These are phyloP conservation scores for Phanerotoma sp. DNA, from an alignment of 2,888 invertebrate genomes.

Conservation along the genomic window DNA sequence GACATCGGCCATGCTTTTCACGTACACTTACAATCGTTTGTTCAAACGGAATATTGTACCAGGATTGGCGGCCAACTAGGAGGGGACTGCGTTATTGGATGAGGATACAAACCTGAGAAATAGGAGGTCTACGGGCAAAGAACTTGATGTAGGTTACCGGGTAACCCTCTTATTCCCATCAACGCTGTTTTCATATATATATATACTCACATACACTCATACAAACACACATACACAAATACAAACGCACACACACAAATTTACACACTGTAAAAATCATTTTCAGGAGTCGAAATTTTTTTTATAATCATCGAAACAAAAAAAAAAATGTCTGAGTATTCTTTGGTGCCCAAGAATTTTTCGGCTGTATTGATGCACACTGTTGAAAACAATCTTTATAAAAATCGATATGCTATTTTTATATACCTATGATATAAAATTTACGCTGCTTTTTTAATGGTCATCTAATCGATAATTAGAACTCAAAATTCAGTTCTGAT, in stretches of 20 bases:
- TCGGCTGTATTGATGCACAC: too few species aligned
- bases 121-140: constrained; percentile 41
- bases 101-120: constrained; percentile 7
- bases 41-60: neutral
- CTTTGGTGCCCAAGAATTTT: too few species aligned
- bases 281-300: neutral
- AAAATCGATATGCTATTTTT: too few species aligned
- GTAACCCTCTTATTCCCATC: constrained; percentile 51
- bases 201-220: constrained; percentile 17
- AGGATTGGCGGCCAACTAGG: constrained; percentile 29
- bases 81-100: constrained; percentile 31
- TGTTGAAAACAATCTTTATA: too few species aligned
- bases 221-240: too few species aligned
- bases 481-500: too few species aligned
- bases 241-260: too few species aligned
- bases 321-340: too few species aligned
- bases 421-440: too few species aligned
- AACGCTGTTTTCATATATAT: constrained; percentile 39
- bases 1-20: constrained; percentile 44
- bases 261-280: neutral
- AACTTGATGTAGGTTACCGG: constrained; percentile 56
- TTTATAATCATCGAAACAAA: too few species aligned
- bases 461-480: too few species aligned
- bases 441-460: too few species aligned
- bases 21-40: constrained; percentile 21